Evolutionary conservation across 1,140 invertebrate genomes (phyloP), one percentile per base, ranked within the genome.

Genomic region (Ectropis grisescens): DNA sequence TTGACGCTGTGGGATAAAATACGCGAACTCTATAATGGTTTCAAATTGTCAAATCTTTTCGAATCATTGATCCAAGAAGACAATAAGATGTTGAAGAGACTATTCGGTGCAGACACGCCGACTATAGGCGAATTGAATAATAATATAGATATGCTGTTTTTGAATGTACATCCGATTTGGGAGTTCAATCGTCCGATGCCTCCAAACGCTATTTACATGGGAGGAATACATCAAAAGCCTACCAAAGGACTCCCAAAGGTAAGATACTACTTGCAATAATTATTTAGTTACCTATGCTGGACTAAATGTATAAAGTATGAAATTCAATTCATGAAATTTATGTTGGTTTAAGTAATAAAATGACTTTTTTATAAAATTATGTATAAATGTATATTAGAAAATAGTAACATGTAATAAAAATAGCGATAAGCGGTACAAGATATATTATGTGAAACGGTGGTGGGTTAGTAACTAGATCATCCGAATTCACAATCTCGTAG

Each of bases 91-190:
- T 28, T 53, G 1, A 31, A 33, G 11, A 28, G 31, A 36, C 40
- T 60, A 55, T 75, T 85, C 29, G 80, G 69, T 1, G 13, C 49
- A 1, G 46, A 69, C 45, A 40, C 62, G 22, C 70, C 79, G 2
- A 27, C 52, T 14, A 22, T 83, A 6, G 47, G 47, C 0, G 74
- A 83, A 33, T 41, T 87, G 12, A 57, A 66, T 16, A 58, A 64
- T 19, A 83, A 82, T 55, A 55, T 83, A 2, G 75, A 82, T 22
- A 49, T 89, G 50, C 16, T 86, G 7, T 78, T 89, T 28, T 29
- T 82, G 2, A 85, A 81, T 46, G 51, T 46, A 5, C 72, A 85
- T 71, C 70, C 68, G 4, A 42, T 74, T 5, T 64, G 83, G 41
- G 47, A 59, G 13, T 47, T 59, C 28, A 57, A 70, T 23, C 57